Percentiles rank a stretch among this genome's conserved stretches.
These are phyloP conservation scores for Gorsachius goisagi DNA, from an alignment of 2,113 vertebrate species.

Conservation along the genomic window DNA sequence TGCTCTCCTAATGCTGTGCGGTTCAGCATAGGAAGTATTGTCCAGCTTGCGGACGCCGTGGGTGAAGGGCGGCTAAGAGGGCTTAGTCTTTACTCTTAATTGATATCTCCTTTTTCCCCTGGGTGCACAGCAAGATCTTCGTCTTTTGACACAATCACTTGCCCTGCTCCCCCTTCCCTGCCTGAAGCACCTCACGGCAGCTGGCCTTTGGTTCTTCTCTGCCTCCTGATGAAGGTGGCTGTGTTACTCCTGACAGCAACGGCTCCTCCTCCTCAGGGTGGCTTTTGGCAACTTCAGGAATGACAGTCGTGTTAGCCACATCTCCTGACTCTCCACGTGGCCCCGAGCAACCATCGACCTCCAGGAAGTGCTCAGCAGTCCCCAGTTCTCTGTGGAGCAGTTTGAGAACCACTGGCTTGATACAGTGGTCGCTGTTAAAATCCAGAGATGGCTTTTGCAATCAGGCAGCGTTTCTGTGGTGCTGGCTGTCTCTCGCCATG, in stretches of 20 bases:
- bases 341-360: background rate
- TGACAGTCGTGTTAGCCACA: background rate
- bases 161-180: conserved; percentile 24
- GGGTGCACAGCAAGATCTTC: conserved; percentile 13
- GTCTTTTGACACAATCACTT: conserved; percentile 9
- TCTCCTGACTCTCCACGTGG: background rate
- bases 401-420: conserved; percentile 58
- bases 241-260: background rate
- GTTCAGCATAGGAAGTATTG: background rate
- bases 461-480: background rate
- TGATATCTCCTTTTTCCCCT: background rate
- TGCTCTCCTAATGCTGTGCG: background rate
- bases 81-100: background rate
- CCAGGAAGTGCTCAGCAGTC: background rate
- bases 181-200: conserved; percentile 41
- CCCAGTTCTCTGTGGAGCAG: conserved; percentile 31
- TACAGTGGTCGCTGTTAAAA: conserved; percentile 32
- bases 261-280: conserved; percentile 29
- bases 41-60: background rate
- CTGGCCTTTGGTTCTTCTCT: conserved; percentile 23
- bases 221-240: conserved; percentile 23
- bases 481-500: background rate
- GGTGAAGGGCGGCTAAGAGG: background rate
- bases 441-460: background rate
- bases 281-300: conserved; percentile 41